These are phyloP conservation scores for Lordiphosa fenestrarum DNA, from an alignment of 2,888 invertebrate genomes.

Conservation along the genomic window DNA sequence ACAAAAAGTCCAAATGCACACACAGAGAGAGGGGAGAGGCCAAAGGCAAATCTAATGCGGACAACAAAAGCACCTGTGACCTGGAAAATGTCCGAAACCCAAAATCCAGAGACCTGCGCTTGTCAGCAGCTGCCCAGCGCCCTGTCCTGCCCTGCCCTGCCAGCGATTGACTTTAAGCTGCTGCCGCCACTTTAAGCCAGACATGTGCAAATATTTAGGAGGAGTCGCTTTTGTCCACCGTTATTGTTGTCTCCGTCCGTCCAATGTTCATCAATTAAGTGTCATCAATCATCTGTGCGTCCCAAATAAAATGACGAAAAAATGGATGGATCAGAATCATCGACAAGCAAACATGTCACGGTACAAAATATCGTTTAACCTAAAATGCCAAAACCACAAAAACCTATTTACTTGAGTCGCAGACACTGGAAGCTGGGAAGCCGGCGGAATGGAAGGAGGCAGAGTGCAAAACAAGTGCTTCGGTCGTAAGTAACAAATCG, in stretches of 20 bases:
- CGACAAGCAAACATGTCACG: slow-evolving; percentile 75
- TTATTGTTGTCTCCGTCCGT: slow-evolving; percentile 25
- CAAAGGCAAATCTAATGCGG: slow-evolving; percentile 66
- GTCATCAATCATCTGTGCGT: slow-evolving; percentile 75
- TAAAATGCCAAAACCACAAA: slow-evolving; percentile 56
- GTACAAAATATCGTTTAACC: slow-evolving; percentile 74
- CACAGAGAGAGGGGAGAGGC: slow-evolving; percentile 19
- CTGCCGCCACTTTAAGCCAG: slow-evolving; percentile 54
- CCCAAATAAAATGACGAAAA: slow-evolving; percentile 4
- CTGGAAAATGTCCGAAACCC: slow-evolving; percentile 55
- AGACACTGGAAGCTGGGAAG: slow-evolving; percentile 29
- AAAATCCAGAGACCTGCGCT: slow-evolving; percentile 3
- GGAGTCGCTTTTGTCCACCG: slow-evolving; percentile 17
- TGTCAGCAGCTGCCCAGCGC: slow-evolving; percentile 26
- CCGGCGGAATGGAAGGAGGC: not conserved
- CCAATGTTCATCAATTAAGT: slow-evolving; percentile 72
- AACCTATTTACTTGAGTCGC: slow-evolving; percentile 60
- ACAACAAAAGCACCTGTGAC: slow-evolving; percentile 75
- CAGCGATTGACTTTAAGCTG: slow-evolving; percentile 22
- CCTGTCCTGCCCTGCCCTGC: too few relatives aligned
- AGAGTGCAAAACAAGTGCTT: too few relatives aligned
- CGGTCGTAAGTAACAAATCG: too few relatives aligned
- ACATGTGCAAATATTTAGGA: slow-evolving; percentile 51
- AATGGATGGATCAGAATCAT: slow-evolving; percentile 51
- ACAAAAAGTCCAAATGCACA: slow-evolving; percentile 49